Conservation (phyloP, 1,140 invertebrate genomes). For the Eupristina koningsbergeri region DNA sequence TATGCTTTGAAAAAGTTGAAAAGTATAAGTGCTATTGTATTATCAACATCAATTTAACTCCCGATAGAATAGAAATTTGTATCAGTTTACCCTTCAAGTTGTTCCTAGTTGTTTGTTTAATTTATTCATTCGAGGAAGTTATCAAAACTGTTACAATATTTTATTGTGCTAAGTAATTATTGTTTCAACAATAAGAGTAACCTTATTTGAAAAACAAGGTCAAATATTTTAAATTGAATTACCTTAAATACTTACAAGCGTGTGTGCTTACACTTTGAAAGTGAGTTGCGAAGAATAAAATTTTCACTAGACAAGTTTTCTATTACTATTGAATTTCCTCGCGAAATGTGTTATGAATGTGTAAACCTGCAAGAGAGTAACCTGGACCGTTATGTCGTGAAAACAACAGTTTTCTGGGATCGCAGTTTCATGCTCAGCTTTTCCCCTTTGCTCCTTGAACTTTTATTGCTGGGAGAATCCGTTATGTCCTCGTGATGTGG, state of each 20-base stretch:
- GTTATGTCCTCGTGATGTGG: not conserved
- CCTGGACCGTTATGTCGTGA: not conserved
- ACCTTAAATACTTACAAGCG: not conserved
- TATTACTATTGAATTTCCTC: no score
- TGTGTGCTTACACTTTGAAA: not conserved
- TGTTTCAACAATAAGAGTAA: not conserved
- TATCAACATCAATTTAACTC: not conserved
- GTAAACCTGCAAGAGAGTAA: not conserved
- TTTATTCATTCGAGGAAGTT: not conserved
- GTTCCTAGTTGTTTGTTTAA: not conserved
- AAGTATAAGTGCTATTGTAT: slow-evolving; percentile 1
- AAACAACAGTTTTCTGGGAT: not conserved
- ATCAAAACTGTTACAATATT: not conserved
- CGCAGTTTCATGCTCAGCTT: not conserved
- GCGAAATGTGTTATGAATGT: not conserved
- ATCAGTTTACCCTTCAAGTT: not conserved
- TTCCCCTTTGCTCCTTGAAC: not conserved
- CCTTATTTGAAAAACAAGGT: not conserved
- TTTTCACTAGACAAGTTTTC: not conserved
- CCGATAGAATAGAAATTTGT: slow-evolving; percentile 10
- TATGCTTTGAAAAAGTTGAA: not conserved
- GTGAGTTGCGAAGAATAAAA: not conserved
- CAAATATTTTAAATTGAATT: not conserved
- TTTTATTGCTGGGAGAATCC: not conserved
- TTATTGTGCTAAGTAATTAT: not conserved